Evolutionary conservation across 2,113 vertebrate genomes (phyloP).

Genomic region (Sinocyclocheilus anshuiensis): DNA sequence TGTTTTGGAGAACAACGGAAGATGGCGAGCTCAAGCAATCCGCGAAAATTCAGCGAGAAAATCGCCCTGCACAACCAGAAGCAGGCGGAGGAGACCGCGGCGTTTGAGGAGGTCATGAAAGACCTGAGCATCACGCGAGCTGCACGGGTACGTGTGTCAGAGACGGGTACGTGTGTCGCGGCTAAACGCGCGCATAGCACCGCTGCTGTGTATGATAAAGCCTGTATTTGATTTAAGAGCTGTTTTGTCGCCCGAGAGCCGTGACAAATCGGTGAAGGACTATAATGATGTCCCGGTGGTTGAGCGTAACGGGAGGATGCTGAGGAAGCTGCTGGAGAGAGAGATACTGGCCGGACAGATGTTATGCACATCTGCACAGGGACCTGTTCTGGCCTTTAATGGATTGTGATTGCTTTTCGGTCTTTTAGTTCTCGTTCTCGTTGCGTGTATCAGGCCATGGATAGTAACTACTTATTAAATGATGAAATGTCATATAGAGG

Average conservation of each 20-base stretch:
- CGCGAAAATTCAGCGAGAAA: conserved; percentile 98
- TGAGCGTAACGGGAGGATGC: not conserved
- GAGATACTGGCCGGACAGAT: conserved; percentile 30
- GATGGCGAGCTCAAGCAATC: conserved; percentile 98
- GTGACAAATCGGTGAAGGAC: not conserved
- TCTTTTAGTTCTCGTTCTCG: not conserved
- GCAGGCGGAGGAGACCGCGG: conserved; percentile 93
- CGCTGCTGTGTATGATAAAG: not conserved
- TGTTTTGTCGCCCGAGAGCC: not conserved
- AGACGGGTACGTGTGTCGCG: conserved; percentile 55
- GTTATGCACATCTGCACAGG: conserved; percentile 50
- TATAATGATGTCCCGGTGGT: not conserved
- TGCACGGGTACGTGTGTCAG: conserved; percentile 84
- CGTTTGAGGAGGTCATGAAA: conserved; percentile 96
- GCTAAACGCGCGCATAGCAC: not conserved
- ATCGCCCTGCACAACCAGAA: conserved; percentile 95
- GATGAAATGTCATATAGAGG: not conserved
- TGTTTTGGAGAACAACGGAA: conserved; percentile 85
- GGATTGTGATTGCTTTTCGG: not conserved
- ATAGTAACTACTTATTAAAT: not conserved
- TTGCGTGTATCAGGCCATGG: not conserved
- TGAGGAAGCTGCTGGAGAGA: conserved; percentile 19
- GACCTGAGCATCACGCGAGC: conserved; percentile 92
- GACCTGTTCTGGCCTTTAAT: conserved; percentile 10
- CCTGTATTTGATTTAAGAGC: conserved; percentile 1